Evolutionary conservation across 1,140 invertebrate species (phyloP), one percentile per base, ranked within the genome.

Genomic region (Drosophila mayri): DNA sequence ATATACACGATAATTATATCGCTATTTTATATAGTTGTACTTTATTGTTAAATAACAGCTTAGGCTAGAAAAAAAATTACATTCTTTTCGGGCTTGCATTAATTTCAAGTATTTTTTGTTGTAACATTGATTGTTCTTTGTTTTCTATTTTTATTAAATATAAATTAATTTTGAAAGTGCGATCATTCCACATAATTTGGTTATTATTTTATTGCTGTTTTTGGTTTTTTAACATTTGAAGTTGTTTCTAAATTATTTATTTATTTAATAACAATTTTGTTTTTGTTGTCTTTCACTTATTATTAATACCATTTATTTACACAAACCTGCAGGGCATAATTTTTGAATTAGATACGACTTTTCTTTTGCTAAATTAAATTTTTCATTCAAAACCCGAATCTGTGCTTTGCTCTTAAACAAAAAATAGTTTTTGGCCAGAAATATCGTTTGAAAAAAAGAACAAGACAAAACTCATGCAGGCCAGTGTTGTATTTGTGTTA

Each of bases 1-100:
- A 41, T 46, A 22, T 37, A 20, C 30, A 32, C 55, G 54, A 60
- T 61, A 43, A 41, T 32, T 62, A 43, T 62, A 59, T 52, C 37
- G 57, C 8, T 75, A 28, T 54, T 41, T 52, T 54, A 18, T 57
- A 4, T 37, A 76, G 43, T 68, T 63, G 64, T 78, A 66, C 65
- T 65, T 60, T 68, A 58, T 76, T 57, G 18, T 52, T 70, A 62
- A 38, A 41, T 43, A 67, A 54, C 49, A 44, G 37, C 43, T 63
- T 67, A 67, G 4, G 57, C 72, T 43, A 67, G 30, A 20, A 30
- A 40, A 57, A 57, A 73, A 64, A 59, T 25, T 25, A 25, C 4
- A 25, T 22, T 18, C 4, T 18, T 44, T 20, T 12, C 18, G 18
- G 6, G 14, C 12, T 25, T 25, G 4, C 3, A n/a, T 38, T 5